Evolutionary conservation across 2,113 vertebrate genomes (phyloP).

Genomic region (Salvelinus namaycush): DNA sequence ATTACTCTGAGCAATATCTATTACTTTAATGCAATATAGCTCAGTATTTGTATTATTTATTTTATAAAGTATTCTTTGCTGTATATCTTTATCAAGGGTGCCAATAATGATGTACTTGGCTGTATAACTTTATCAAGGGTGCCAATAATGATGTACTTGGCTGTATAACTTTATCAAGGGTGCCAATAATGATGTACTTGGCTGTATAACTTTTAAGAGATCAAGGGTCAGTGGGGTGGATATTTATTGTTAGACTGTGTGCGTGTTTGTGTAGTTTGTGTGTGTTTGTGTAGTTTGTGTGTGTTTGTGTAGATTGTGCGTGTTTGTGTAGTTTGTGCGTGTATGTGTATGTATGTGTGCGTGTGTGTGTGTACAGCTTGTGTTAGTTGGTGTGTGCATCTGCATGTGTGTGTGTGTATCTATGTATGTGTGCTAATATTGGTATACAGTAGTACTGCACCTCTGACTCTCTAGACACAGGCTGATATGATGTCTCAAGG

Average conservation of each 20-base stretch:
- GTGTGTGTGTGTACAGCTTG: neutral
- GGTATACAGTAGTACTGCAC: neutral
- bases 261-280: neutral
- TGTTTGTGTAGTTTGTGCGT: neutral
- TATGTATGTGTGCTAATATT: neutral
- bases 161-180: no score
- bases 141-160: no score
- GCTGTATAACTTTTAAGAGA: conserved; percentile 16
- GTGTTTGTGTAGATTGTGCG: neutral
- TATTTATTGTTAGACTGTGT: conserved; percentile 7
- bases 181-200: no score
- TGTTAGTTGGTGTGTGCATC: no score
- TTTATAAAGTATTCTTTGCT: no score
- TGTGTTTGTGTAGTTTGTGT: neutral
- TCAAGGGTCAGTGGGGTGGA: conserved; percentile 21
- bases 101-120: no score
- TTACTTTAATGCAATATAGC: no score
- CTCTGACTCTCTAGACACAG: neutral
- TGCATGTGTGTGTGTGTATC: neutral
- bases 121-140: conserved; percentile 19
- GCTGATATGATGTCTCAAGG: neutral
- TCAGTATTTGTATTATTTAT: no score
- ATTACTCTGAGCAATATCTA: no score
- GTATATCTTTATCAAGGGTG: no score
- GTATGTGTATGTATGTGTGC: neutral